Conservation (phyloP, 2,888 invertebrate species). For the Temnothorax unifasciatus region DNA sequence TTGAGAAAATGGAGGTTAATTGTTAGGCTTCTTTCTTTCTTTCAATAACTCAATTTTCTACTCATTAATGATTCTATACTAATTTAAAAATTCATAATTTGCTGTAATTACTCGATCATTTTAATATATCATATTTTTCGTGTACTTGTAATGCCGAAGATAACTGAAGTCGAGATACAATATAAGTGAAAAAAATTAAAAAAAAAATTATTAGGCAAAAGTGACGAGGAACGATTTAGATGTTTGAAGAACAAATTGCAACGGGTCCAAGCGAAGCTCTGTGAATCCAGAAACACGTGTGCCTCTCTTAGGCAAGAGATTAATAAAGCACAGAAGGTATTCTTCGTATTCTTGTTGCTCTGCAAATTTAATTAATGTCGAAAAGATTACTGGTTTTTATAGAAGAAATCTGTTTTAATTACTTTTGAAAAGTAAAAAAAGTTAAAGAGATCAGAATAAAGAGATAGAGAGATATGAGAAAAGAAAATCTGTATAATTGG, state of each 20-base stretch:
- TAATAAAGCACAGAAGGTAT: slow-evolving; percentile 90
- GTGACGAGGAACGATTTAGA: slow-evolving; percentile 88
- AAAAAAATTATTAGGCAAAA: slow-evolving; percentile 41
- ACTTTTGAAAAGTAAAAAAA: background rate
- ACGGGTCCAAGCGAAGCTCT: slow-evolving; percentile 89
- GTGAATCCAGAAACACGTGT: slow-evolving; percentile 91
- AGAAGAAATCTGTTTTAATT: background rate
- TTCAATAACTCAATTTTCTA: background rate
- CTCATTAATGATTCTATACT: background rate
- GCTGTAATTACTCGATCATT: background rate
- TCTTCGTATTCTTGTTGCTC: background rate
- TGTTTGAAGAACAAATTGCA: slow-evolving; percentile 89
- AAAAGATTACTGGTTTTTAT: background rate
- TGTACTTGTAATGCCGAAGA: background rate
- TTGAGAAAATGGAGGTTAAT: background rate
- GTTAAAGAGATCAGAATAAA: background rate
- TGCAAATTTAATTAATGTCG: background rate
- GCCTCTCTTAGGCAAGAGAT: slow-evolving; percentile 91
- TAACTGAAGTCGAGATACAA: slow-evolving; percentile 61
- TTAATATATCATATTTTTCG: slow-evolving; percentile 4
- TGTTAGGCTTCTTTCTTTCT: background rate
- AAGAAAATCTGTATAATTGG: background rate
- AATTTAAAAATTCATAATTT: background rate
- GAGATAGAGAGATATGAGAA: background rate
- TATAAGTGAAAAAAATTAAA: slow-evolving; percentile 65